phyloP scores from a whole-genome alignment of 1,140 invertebrate species.

The Bombus polaris region DNA sequence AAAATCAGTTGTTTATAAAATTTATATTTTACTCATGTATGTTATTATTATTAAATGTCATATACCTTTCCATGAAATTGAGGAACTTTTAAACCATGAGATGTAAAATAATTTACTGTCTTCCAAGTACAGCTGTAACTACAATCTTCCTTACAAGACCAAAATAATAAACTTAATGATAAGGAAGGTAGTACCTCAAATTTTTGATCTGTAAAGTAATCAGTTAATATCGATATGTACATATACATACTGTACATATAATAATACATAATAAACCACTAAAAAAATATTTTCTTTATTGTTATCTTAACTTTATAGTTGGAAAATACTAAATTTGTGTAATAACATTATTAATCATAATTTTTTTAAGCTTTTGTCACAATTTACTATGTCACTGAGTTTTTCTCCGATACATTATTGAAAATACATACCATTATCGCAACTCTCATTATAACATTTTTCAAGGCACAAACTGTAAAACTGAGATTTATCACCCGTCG shows the following conservation, averaged over 20 bases:
- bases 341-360: not conserved
- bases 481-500: constrained; percentile 77
- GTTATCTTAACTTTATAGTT: not conserved
- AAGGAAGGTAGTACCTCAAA: constrained; percentile 83
- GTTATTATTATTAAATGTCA: constrained; percentile 10
- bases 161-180: constrained; percentile 85
- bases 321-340: not conserved
- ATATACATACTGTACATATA: not conserved
- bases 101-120: constrained; percentile 91
- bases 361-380: not conserved
- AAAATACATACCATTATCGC: constrained; percentile 73
- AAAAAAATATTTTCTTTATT: not conserved
- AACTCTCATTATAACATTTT: constrained; percentile 76
- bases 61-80: constrained; percentile 98
- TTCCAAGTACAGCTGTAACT: constrained; percentile 96
- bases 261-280: not conserved
- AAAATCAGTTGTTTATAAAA: constrained; percentile 19
- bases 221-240: not conserved
- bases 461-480: constrained; percentile 78
- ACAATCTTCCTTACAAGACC: constrained; percentile 93
- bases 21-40: not conserved
- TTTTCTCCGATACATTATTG: not conserved
- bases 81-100: constrained; percentile 88
- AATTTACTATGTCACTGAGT: not conserved
- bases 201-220: constrained; percentile 81